phyloP scores from a whole-genome alignment of 2,888 invertebrate genomes.

The Drosophila vallismaia region DNA sequence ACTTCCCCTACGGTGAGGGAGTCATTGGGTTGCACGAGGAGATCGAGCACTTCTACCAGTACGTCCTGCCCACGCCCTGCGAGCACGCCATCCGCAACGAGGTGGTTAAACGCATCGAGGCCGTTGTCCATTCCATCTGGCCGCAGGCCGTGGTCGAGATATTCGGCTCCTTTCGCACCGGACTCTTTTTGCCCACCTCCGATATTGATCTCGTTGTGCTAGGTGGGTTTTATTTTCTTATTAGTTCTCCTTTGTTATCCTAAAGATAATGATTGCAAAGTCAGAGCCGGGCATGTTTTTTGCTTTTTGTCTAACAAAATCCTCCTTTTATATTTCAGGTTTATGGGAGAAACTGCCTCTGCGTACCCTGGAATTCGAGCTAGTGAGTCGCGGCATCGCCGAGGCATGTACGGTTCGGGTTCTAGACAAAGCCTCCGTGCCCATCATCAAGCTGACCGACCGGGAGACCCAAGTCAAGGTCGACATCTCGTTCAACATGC shows the following conservation, averaged over 20 bases:
- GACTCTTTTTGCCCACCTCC: conserved; percentile 98
- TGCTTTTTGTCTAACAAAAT: no score
- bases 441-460: conserved; percentile 98
- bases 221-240: conserved; percentile 83
- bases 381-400: conserved; percentile 95
- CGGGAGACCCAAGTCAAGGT: conserved; percentile 92
- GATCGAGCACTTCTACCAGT: conserved; percentile 97
- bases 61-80: conserved; percentile 96
- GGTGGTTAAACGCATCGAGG: conserved; percentile 95
- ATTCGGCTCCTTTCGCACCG: conserved; percentile 98
- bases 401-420: conserved; percentile 96
- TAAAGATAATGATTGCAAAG: no score
- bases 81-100: conserved; percentile 95
- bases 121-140: conserved; percentile 94
- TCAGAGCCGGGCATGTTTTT: no score
- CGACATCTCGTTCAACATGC: conserved; percentile 99
- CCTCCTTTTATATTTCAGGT: conserved; percentile 48
- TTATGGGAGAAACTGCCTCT: conserved; percentile 96
- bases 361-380: conserved; percentile 94
- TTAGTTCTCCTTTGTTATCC: no score
- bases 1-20: conserved; percentile 91
- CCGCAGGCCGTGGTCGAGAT: conserved; percentile 97
- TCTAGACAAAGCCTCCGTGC: conserved; percentile 98
- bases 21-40: conserved; percentile 97
- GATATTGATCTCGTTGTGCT: conserved; percentile 89